Evolutionary conservation across 2,797 vertebrate genomes (phyloP), one percentile per base, ranked within the genome.

Genomic region (Centroberyx gerrardi): DNA sequence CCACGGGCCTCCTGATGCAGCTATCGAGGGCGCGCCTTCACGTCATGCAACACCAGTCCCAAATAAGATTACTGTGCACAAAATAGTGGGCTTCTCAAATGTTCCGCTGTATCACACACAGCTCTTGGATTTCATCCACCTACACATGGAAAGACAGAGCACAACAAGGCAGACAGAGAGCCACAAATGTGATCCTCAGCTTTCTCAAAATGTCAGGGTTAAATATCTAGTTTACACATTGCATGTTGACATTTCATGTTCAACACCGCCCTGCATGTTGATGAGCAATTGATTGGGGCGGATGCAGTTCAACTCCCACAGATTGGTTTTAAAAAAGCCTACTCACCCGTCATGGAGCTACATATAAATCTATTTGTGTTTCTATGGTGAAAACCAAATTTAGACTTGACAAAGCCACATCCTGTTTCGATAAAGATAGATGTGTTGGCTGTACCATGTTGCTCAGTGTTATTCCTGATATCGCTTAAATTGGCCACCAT

Each of bases 11-110:
- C 0, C 5, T 82, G 67, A 76, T 72, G 76, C 64, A 87, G 69
- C 77, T 71, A 65, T 56, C 22, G 31, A 33, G 75, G 73, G 65
- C 77, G 61, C 2, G 3, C 58, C 68, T 81, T 44, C 51, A 71
- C 6, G 78, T 84, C 88, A 90, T 79, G 61, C 59, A 84, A 87
- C 74, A 87, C 82, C 79, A 68, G 63, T 54, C 54, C 29, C 53
- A 90, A 92, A 91, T 73, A 73, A 86, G 87, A 90, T 92, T 87
- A 90, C 81, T 10, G 64, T 71, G 84, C 77, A 89, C 70, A 85
- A 88, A 87, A 87, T 44, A 84, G 71, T 49, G 52, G 70, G 46
- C 36, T 61, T 81, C 65, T 78, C 52, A 76, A 73, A 80, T 68
- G 60, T 71, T 76, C 59, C 22, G 12, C 58, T 83, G 76, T 38